These are phyloP conservation scores for Atrichornis clamosus DNA, from an alignment of 2,113 vertebrate species.

Conservation along the genomic window DNA sequence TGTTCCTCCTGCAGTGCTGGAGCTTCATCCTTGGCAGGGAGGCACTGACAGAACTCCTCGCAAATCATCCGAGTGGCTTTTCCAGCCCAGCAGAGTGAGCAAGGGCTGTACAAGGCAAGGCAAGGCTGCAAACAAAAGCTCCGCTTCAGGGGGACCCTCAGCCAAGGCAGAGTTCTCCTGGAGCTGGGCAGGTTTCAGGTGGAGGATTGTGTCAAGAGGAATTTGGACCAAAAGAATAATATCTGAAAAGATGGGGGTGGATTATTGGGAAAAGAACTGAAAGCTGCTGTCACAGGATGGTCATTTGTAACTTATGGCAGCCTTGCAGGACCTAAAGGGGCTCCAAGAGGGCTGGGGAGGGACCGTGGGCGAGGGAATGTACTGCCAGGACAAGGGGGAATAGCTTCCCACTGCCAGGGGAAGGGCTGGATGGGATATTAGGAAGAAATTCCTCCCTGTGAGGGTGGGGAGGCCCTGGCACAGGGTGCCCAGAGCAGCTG, in stretches of 20 bases:
- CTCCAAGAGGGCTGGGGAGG: neutral
- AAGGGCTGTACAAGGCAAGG: neutral
- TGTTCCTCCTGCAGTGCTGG: rapidly evolving
- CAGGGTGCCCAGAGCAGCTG: neutral
- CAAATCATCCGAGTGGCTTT: neutral
- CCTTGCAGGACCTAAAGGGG: neutral
- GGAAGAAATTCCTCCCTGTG: rapidly evolving
- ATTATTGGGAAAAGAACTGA: neutral
- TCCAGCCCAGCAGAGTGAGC: neutral
- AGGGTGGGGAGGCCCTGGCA: neutral
- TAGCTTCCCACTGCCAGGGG: neutral
- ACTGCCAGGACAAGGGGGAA: neutral
- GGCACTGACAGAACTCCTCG: neutral
- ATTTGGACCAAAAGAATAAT: neutral
- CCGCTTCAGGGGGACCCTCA: neutral
- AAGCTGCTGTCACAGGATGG: neutral
- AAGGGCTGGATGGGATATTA: neutral
- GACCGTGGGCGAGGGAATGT: neutral
- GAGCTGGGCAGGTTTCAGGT: neutral
- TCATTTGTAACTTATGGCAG: neutral
- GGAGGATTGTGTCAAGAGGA: neutral
- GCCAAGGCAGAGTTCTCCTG: neutral
- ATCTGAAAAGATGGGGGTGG: neutral
- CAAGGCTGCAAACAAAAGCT: neutral
- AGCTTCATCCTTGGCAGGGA: neutral